Evolutionary conservation across 2,888 invertebrate species (phyloP).

Genomic region (Lasioglossum zephyrum): DNA sequence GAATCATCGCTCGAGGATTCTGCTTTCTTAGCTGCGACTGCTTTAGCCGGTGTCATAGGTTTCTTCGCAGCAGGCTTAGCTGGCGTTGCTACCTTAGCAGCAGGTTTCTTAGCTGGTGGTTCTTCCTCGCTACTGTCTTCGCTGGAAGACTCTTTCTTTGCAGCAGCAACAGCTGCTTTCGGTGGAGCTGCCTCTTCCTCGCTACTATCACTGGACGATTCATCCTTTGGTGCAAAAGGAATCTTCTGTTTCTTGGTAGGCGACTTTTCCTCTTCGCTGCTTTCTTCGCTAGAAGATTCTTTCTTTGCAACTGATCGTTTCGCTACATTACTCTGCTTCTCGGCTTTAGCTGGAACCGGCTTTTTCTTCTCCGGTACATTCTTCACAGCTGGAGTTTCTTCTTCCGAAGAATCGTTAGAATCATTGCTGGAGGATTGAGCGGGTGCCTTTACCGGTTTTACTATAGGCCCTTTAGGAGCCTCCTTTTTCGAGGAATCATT

Average conservation of each 20-base stretch:
- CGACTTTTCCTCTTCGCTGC: slow-evolving; percentile 79
- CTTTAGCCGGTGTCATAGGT: slow-evolving; percentile 48
- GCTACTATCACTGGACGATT: slow-evolving; percentile 82
- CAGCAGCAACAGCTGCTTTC: slow-evolving; percentile 31
- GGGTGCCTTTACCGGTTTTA: slow-evolving; percentile 47
- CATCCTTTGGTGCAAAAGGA: slow-evolving; percentile 55
- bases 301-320: slow-evolving; percentile 57
- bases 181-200: slow-evolving; percentile 76
- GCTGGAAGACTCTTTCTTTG: slow-evolving; percentile 49
- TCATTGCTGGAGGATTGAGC: slow-evolving; percentile 73
- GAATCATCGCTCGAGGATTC: slow-evolving; percentile 73
- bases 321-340: slow-evolving; percentile 53
- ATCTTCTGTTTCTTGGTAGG: slow-evolving; percentile 17
- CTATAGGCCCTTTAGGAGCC: slow-evolving; percentile 29
- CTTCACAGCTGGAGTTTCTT: slow-evolving; percentile 63
- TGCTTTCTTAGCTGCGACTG: slow-evolving; percentile 53
- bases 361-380: slow-evolving; percentile 68
- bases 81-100: slow-evolving; percentile 79
- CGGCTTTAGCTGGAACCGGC: slow-evolving; percentile 13
- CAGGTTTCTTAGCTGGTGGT: slow-evolving; percentile 79
- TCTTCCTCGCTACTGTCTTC: slow-evolving; percentile 68
- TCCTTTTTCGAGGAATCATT: slow-evolving; percentile 71
- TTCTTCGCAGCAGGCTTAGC: slow-evolving; percentile 63
- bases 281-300: slow-evolving; percentile 83
- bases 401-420: slow-evolving; percentile 83